Conservation (phyloP, 2,797 vertebrate species). For the Antennarius maculatus region DNA sequence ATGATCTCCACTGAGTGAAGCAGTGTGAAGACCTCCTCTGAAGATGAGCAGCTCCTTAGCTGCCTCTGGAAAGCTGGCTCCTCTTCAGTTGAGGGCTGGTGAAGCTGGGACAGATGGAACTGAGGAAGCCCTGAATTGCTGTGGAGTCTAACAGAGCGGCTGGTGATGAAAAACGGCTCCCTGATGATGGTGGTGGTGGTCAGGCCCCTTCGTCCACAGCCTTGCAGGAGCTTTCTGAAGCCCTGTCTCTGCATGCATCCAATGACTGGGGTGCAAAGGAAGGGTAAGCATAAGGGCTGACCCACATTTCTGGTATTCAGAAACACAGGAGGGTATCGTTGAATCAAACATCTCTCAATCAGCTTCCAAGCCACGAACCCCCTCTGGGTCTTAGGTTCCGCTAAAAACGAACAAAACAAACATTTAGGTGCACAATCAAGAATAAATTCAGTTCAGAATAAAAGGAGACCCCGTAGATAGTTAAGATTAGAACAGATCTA, state of each 20-base stretch:
- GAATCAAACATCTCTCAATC: slow-evolving; percentile 51
- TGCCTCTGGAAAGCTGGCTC: slow-evolving; percentile 69
- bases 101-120: slow-evolving; percentile 61
- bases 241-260: slow-evolving; percentile 39
- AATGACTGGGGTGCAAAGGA: slow-evolving; percentile 40
- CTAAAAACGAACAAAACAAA: background rate
- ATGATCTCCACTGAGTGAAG: slow-evolving; percentile 73
- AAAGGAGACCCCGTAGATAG: no score
- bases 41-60: slow-evolving; percentile 73
- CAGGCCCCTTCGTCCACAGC: slow-evolving; percentile 42
- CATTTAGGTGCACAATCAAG: no score
- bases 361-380: slow-evolving; percentile 74
- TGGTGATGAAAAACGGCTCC: slow-evolving; percentile 63
- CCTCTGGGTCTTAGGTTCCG: background rate
- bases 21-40: slow-evolving; percentile 81
- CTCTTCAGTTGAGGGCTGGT: slow-evolving; percentile 65
- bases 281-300: slow-evolving; percentile 25
- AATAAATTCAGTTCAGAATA: background rate
- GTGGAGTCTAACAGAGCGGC: slow-evolving; percentile 68
- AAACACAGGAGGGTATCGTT: slow-evolving; percentile 9
- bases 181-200: slow-evolving; percentile 59
- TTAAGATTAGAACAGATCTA: no score
- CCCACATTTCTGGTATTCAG: slow-evolving; percentile 12
- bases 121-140: slow-evolving; percentile 43
- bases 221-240: slow-evolving; percentile 35